phyloP scores from a whole-genome alignment of 2,888 invertebrate genomes.

The Ganaspis brasiliensis region DNA sequence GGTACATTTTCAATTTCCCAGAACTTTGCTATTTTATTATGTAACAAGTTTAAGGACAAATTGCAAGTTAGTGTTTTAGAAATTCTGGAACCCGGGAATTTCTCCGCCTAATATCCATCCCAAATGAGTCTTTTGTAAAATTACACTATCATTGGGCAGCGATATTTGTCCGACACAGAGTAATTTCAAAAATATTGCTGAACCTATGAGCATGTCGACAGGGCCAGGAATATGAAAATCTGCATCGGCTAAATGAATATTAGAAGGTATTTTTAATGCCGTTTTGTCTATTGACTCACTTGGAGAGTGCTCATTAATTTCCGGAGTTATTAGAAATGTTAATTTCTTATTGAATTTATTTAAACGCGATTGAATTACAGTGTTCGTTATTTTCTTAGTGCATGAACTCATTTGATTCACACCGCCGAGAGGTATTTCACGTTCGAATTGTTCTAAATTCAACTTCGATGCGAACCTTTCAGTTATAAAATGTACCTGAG shows the following conservation, averaged over 20 bases:
- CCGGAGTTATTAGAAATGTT: not conserved
- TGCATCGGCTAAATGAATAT: constrained; percentile 27
- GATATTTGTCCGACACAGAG: not conserved
- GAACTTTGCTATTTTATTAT: constrained; percentile 40
- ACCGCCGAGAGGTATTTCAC: not conserved
- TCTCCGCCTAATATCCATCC: constrained; percentile 31
- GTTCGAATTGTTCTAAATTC: not conserved
- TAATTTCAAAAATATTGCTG: not conserved
- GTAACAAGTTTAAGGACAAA: not conserved
- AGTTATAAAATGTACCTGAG: not conserved
- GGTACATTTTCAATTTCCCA: constrained; percentile 47
- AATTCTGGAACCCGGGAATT: not conserved
- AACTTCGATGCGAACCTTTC: not conserved
- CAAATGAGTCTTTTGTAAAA: not conserved
- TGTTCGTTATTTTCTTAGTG: not conserved
- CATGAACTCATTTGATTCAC: not conserved
- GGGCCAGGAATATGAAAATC: too few relatives aligned
- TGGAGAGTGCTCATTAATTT: not conserved
- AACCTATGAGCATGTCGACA: too few relatives aligned
- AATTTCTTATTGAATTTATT: too few relatives aligned
- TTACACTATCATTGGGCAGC: not conserved
- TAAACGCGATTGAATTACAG: not conserved
- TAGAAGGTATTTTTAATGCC: not conserved
- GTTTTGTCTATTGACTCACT: not conserved
- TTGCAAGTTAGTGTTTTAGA: not conserved